Evolutionary conservation across 2,113 vertebrate species (phyloP).

Genomic region (Entomyzon cyanotis): DNA sequence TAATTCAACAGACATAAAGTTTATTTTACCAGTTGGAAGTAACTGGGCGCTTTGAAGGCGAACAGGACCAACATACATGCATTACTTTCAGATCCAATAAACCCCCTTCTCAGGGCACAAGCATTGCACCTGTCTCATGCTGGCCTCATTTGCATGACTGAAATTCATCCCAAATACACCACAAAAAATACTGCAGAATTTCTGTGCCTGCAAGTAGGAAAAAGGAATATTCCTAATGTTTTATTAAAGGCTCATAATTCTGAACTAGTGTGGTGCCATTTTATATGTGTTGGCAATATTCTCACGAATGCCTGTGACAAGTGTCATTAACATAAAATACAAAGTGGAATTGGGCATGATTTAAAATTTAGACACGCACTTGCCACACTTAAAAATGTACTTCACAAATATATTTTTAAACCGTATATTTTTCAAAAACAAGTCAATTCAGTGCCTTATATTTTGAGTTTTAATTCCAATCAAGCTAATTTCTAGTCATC

Average conservation of each 20-base stretch:
- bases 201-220: background rate
- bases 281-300: slow-evolving; percentile 14
- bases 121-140: background rate
- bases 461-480: slow-evolving; percentile 82
- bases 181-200: slow-evolving; percentile 30
- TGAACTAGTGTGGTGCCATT: slow-evolving; percentile 23
- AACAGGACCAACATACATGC: background rate
- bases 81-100: background rate
- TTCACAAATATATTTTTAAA: slow-evolving; percentile 76
- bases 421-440: slow-evolving; percentile 17
- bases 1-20: background rate
- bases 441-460: slow-evolving; percentile 77
- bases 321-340: slow-evolving; percentile 24
- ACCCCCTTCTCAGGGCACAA: background rate
- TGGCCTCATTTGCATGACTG: background rate
- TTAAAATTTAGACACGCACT: slow-evolving; percentile 72
- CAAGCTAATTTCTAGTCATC: slow-evolving; percentile 84
- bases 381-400: slow-evolving; percentile 68
- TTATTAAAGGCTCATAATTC: slow-evolving; percentile 50
- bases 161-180: slow-evolving; percentile 16
- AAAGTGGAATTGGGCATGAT: slow-evolving; percentile 64
- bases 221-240: slow-evolving; percentile 26
- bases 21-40: background rate
- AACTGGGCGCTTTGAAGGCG: background rate
- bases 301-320: slow-evolving; percentile 54